Evolutionary conservation across 2,113 vertebrate genomes (phyloP), one percentile per base, ranked within the genome.

Genomic region (Pungitius pungitius): DNA sequence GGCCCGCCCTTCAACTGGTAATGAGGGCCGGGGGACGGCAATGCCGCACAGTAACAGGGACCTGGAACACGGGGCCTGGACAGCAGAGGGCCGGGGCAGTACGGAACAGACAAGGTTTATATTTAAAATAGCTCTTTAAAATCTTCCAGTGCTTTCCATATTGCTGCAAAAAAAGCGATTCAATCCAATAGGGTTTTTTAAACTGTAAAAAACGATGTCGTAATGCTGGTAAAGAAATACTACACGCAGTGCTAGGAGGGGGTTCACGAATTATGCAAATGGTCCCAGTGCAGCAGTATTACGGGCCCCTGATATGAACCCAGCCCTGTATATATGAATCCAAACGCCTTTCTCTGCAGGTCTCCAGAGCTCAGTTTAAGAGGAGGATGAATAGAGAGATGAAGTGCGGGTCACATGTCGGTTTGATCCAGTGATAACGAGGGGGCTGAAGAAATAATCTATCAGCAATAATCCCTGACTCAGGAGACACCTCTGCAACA

Each of bases 381-480:
- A 87, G 87, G 81, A 89, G 80, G 86, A 92, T 92, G 89, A 92
- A 93, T 91, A 77, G 86, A 85, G 80, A 92, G 89, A 91, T 92
- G 90, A 93, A 91, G 92, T 92, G 77, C 57, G 52, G 90, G 92
- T 93, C 90, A 91, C 90, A 91, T 83, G 88, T 91, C 89, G 89
- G 87, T 92, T 91, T 93, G 89, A 92, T 91, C 91, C 88, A 91
- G 92, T 91, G 88, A 92, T 92, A 92, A 93, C 83, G 89, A 92
- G 91, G 90, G 88, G 89, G 89, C 87, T 89, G 86, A 87, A 90
- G 87, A 92, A 92, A 93, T 93, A 91, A 94, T 92, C 89, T 91
- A 92, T 92, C 89, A 89, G 89, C 90, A 91, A 92, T 92, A 92
- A 93, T 93, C 93, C 90, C 86, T 88, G 87, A 91, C 90, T 93